Conservation (phyloP, 1,140 invertebrate species). For the Drosophila melanica region DNA sequence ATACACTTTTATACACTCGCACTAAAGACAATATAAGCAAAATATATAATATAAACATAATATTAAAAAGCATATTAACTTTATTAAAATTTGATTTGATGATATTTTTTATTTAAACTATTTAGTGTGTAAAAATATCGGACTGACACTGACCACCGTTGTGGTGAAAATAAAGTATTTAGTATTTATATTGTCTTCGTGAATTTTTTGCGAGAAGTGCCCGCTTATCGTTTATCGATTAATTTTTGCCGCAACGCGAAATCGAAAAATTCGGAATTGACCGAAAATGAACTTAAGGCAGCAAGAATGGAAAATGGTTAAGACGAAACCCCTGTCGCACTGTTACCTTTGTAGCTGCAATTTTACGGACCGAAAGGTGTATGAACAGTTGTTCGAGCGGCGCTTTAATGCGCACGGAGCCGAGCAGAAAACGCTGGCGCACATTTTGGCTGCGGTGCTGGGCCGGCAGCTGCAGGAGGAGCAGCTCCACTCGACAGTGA, state of each 20-base stretch:
- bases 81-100: too few species aligned
- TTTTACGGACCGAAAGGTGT: slow-evolving; percentile 26
- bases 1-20: too few species aligned
- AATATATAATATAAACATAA: too few species aligned
- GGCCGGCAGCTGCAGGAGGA: slow-evolving; percentile 5
- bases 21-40: too few species aligned
- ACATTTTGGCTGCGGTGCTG: slow-evolving; percentile 19
- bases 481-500: slow-evolving; percentile 29
- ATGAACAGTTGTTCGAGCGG: slow-evolving; percentile 36
- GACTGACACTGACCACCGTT: too few species aligned
- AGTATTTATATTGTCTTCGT: too few species aligned
- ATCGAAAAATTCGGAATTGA: neutral
- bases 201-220: neutral
- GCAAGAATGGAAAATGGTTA: neutral
- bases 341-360: slow-evolving; percentile 36
- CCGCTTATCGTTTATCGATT: neutral
- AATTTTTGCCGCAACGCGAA: neutral
- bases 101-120: too few species aligned
- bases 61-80: too few species aligned
- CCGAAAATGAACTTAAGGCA: neutral
- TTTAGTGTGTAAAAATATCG: too few species aligned
- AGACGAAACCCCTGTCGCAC: neutral
- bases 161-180: too few species aligned
- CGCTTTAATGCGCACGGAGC: slow-evolving; percentile 12
- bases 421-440: slow-evolving; percentile 14